Evolutionary conservation across 53 echinoderm and acorn worm genomes (phyloP).

Genomic region (Paelopatides confundens): DNA sequence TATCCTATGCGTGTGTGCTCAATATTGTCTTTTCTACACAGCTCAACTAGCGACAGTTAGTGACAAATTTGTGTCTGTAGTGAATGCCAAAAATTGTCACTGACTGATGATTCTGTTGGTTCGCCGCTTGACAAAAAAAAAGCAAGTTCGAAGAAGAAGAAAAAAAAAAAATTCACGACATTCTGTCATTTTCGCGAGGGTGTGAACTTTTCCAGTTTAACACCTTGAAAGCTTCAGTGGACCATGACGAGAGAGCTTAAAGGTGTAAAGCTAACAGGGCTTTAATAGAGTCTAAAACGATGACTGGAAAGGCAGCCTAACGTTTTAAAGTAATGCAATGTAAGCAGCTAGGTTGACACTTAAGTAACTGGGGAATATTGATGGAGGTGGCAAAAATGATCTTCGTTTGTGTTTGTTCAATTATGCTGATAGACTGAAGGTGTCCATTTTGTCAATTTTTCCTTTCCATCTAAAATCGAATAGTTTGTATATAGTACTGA

Average conservation of each 20-base stretch:
- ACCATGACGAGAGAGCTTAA: conserved; percentile 22
- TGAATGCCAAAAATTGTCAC: background rate
- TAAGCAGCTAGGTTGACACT: conserved; percentile 33
- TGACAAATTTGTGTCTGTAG: background rate
- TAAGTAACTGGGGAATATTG: conserved; percentile 29
- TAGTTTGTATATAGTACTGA: background rate
- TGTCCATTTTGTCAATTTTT: conserved; percentile 26
- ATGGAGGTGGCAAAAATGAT: conserved; percentile 36
- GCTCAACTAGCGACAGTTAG: conserved; percentile 8
- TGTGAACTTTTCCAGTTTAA: conserved; percentile 48
- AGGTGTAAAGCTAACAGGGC: conserved; percentile 44
- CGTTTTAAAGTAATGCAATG: background rate
- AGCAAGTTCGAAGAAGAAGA: background rate
- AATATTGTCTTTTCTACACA: background rate
- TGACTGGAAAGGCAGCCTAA: conserved; percentile 28
- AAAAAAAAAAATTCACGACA: conserved; percentile 22
- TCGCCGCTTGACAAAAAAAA: background rate
- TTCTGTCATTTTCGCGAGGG: conserved; percentile 45
- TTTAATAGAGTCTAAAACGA: conserved; percentile 41
- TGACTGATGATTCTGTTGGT: background rate
- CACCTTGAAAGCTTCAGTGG: conserved; percentile 50
- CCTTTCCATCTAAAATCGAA: background rate
- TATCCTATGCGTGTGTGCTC: background rate
- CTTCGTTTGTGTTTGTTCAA: conserved; percentile 47
- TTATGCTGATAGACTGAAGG: conserved; percentile 34